A percentile compares a stretch with the other conserved stretches of the same genome.
phyloP scores from a whole-genome alignment of 1,140 invertebrate genomes.

The Panulirus ornatus region DNA sequence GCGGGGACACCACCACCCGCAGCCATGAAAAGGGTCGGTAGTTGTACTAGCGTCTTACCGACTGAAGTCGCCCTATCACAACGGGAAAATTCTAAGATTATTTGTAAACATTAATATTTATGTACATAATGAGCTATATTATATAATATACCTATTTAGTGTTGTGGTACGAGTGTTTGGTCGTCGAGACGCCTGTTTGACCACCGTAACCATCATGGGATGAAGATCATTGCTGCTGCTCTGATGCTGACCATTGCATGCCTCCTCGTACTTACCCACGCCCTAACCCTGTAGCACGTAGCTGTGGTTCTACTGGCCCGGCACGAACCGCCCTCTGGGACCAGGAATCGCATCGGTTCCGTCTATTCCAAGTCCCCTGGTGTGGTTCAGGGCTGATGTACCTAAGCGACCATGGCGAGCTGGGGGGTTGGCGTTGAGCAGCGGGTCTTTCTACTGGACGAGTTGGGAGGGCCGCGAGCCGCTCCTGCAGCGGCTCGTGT shows the following conservation, averaged over 20 bases:
- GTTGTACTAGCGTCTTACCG: slow-evolving; percentile 24
- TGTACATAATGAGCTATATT: slow-evolving; percentile 71
- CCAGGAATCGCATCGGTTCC: slow-evolving; percentile 69
- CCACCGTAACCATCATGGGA: slow-evolving; percentile 20
- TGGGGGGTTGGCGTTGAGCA: slow-evolving; percentile 29
- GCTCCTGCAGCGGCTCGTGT: background rate
- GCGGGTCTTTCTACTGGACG: slow-evolving; percentile 16
- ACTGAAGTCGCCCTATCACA: slow-evolving; percentile 37
- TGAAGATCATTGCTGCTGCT: slow-evolving; percentile 53
- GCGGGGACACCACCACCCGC: slow-evolving; percentile 22
- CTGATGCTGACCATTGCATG: slow-evolving; percentile 43
- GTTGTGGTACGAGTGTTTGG: slow-evolving; percentile 54
- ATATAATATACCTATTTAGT: slow-evolving; percentile 64
- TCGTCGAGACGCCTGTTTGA: slow-evolving; percentile 1
- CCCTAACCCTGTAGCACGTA: slow-evolving; percentile 51
- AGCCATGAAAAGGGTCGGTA: slow-evolving; percentile 25
- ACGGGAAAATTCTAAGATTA: slow-evolving; percentile 63
- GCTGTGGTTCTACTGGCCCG: slow-evolving; percentile 60
- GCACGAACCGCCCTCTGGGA: slow-evolving; percentile 58
- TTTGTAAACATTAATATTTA: slow-evolving; percentile 73
- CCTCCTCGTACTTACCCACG: slow-evolving; percentile 40
- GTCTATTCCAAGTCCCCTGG: slow-evolving; percentile 61
- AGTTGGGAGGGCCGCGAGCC: background rate
- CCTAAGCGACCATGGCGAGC: slow-evolving; percentile 44
- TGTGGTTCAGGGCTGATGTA: slow-evolving; percentile 59